Base-by-base conservation (phyloP, 2,113 vertebrate genomes). In the Pica pica region DNA sequence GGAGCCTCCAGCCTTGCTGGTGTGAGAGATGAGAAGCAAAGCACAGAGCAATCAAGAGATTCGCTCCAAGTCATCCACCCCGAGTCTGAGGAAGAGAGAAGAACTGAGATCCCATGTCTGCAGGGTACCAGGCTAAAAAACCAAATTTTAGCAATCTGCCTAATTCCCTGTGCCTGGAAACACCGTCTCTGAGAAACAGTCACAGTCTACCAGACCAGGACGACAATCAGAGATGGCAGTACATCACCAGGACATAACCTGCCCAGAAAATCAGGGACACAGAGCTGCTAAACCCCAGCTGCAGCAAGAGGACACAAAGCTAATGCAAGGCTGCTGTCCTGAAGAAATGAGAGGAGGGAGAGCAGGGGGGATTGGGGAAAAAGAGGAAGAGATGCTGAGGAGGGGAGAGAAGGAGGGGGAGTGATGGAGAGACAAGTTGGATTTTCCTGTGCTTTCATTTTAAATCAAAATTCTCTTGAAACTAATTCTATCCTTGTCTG, bases 191-290 rank as follows among this genome's bases (percentile, higher is more conserved):
- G 70, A 60, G 74, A 22, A 79, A 35, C 8, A 31, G 27, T 1
- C 74, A 37, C 15, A 8, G 30, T 11, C 57, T 52, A 20, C 21
- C 49, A 39, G 67, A 49, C 2, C 49, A 76, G 74, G 41, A 37
- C 0, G 0, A 41, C 0, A 1, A 56, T 11, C 49, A 42, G n/a
- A 49, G 71, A 31, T 10, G 18, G 80, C 7, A 31, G 31, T 79
- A 65, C 37, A 37, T 17, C 17, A 3, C 0, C 0, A 12, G 20
- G 57, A 57, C 2, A 17, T 11, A 52, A 56, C 11, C 5, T 41
- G 15, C 37, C 22, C 33, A n/a, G 30, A 27, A 68, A 90, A 47
- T 47, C 63, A 49, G 49, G 17, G 31, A 83, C 41, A 31, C 12
- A 1, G 2, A 60, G 28, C 23, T 65, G 37, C 49, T 7, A 42